These are phyloP conservation scores for Beroe forskalii DNA, from an alignment of 37 sponge, comb jelly and placozoan genomes.

Conservation along the genomic window DNA sequence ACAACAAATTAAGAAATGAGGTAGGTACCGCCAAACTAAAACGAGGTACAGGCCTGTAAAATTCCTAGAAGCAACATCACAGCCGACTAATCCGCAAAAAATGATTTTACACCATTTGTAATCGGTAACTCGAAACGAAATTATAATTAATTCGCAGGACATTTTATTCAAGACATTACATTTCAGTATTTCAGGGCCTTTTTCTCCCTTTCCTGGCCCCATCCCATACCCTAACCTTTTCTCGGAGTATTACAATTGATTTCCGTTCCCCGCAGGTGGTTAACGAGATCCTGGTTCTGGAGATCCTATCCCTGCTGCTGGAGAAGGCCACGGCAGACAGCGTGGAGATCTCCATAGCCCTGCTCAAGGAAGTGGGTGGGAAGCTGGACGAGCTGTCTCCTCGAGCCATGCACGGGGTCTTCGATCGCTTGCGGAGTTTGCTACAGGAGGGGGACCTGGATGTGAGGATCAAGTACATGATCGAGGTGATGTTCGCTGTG, in stretches of 20 bases:
- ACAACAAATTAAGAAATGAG: too few relatives aligned
- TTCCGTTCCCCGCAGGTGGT: conserved; percentile 68
- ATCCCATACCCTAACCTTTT: not conserved
- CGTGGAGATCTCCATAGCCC: conserved; percentile 81
- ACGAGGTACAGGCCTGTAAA: too few relatives aligned
- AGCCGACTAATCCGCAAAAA: too few relatives aligned
- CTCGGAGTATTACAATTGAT: not conserved
- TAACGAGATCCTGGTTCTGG: conserved; percentile 90
- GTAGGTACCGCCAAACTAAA: too few relatives aligned
- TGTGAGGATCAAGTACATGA: conserved; percentile 91
- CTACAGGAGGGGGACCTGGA: conserved; percentile 84
- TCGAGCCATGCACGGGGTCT: conserved; percentile 81
- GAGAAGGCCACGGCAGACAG: conserved; percentile 93
- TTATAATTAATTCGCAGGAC: too few relatives aligned
- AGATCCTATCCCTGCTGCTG: conserved; percentile 86
- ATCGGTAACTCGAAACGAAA: too few relatives aligned
- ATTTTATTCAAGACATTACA: too few relatives aligned
- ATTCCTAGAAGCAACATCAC: too few relatives aligned
- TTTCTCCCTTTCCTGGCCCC: not conserved
- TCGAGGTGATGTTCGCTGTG: conserved; percentile 91
- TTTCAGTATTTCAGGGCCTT: not conserved
- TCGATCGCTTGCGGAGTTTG: conserved; percentile 82
- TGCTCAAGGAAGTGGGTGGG: conserved; percentile 77
- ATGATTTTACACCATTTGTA: too few relatives aligned
- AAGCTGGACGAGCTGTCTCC: conserved; percentile 80